A percentile compares a stretch with the other conserved stretches of the same genome.
Evolutionary conservation across 1,140 invertebrate species (phyloP).

Genomic region (Ctenoplectra terminalis): DNA sequence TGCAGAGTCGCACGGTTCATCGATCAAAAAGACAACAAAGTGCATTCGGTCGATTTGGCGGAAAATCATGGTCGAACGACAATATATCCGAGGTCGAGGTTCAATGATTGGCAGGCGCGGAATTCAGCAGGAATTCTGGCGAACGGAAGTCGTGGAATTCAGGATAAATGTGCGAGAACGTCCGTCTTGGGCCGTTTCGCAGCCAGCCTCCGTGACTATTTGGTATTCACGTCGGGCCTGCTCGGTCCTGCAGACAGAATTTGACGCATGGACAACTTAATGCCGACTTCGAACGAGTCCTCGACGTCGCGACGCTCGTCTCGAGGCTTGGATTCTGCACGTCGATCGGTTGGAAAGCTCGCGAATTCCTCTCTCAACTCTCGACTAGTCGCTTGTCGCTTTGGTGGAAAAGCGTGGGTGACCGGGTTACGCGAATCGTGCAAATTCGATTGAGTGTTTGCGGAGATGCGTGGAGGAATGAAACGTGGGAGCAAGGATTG

Average conservation of each 20-base stretch:
- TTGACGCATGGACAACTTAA: constrained; percentile 69
- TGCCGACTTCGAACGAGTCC: constrained; percentile 53
- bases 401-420: not conserved
- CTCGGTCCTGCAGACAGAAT: constrained; percentile 60
- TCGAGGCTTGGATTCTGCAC: constrained; percentile 35
- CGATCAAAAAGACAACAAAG: constrained; percentile 10
- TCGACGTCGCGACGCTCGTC: constrained; percentile 23
- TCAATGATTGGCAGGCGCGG: constrained; percentile 21
- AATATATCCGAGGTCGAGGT: constrained; percentile 8
- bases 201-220: constrained; percentile 43
- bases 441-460: not conserved
- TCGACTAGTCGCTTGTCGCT: not conserved
- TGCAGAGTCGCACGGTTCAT: not conserved
- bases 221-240: constrained; percentile 56
- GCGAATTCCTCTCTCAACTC: not conserved
- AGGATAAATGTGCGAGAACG: constrained; percentile 52
- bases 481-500: not conserved
- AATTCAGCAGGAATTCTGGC: constrained; percentile 54
- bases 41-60: not conserved
- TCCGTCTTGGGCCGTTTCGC: constrained; percentile 53
- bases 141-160: constrained; percentile 58
- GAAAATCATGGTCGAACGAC: constrained; percentile 37
- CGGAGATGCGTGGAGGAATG: not conserved
- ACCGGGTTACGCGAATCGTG: not conserved
- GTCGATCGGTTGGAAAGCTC: not conserved